Base-by-base conservation (phyloP, 1,140 invertebrate genomes). In the Brachionus koreanus region DNA sequence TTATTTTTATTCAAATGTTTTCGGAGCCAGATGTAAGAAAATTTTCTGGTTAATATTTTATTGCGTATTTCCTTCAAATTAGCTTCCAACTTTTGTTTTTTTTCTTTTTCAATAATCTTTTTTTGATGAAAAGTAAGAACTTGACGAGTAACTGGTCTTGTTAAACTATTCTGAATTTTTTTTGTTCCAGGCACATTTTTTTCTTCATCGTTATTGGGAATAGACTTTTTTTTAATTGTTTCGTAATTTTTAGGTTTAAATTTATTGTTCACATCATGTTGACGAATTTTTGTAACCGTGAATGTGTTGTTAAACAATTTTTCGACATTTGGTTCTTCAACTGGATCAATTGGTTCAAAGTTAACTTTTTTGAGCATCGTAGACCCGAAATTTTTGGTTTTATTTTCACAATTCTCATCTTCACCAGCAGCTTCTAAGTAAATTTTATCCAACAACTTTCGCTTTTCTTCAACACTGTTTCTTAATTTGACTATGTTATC, bases 401-500 rank as follows among this genome's bases (percentile, higher is more conserved):
- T 72, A 72, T 72, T 72, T 39, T 72, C 37, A 12, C 2, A 10
- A 23, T 72, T 42, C 19, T 72, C 33, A 42, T 74, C 19, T 35
- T 39, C 23, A 25, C 43, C 43, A 12, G 39, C 19, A 12, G 19
- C 39, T 9, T 74, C 69, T 29, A 25, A 10, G 43, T 74, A 74
- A 74, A 74, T 74, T 46, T 74, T 42, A 74, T 43, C 43, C 43
- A 74, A 12, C 23, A 46, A n/a, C 25, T 74, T 43, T 25, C 69
- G 39, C 4, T 74, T 74, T 23, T 23, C 37, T 46, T 74, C 69
- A 74, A 74, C 42, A 12, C 69, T 74, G 25, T 43, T 46, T 25
- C 39, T 74, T 46, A 74, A 46, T 46, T 74, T 74, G 12, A 74
- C 46, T 46, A 74, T 74, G n/a, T 74, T 74, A 25, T 74, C 69